Evolutionary conservation across 2,113 vertebrate species (phyloP), one percentile per base, ranked within the genome.

Genomic region (Oncorhynchus nerka): DNA sequence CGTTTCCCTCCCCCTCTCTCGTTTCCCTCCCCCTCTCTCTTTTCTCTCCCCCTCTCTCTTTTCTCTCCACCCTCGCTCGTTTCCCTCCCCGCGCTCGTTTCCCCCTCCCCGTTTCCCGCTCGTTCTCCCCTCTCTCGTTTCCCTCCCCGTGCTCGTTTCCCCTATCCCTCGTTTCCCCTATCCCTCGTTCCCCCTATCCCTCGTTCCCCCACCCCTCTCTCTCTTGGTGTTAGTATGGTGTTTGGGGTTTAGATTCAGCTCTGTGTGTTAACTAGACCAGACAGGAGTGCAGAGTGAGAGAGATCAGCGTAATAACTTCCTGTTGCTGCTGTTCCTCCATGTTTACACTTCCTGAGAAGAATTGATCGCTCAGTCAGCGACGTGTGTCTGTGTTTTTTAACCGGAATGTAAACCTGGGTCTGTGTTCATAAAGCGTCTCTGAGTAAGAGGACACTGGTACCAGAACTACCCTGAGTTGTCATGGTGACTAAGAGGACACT

Each of bases 171-270:
- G 11, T 2, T 57, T 51, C 34, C 74, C 72, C 13, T n/a, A n/a
- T n/a, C n/a, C n/a, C n/a, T n/a, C 5, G 0, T 5, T 34, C 6
- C 5, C 5, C 1, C 6, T 28, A 28, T 30, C 34, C 22, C 5
- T 48, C 11, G 11, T 2, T 57, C 62, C 34, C 74, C 72, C 13
- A 8, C 28, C 65, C 81, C 85, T 87, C 81, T 79, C 65, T 79
- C 81, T 86, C 80, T 92, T 88, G 87, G 88, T 83, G 85, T 77
- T 79, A 85, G 81, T 85, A 70, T 74, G 78, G 78, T 84, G 84
- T 89, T 91, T 89, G 82, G 82, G 79, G 80, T 83, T 80, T 78
- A 48, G 68, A 80, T 70, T 81, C 57, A 73, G 26, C 74, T 49
- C 9, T 22, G 59, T 73, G 28, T 12, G 64, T 74, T 89, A 89